Percentiles rank a stretch among this genome's conserved stretches.
Evolutionary conservation across 2,888 invertebrate genomes (phyloP).

Genomic region (Epicampocera succincta): DNA sequence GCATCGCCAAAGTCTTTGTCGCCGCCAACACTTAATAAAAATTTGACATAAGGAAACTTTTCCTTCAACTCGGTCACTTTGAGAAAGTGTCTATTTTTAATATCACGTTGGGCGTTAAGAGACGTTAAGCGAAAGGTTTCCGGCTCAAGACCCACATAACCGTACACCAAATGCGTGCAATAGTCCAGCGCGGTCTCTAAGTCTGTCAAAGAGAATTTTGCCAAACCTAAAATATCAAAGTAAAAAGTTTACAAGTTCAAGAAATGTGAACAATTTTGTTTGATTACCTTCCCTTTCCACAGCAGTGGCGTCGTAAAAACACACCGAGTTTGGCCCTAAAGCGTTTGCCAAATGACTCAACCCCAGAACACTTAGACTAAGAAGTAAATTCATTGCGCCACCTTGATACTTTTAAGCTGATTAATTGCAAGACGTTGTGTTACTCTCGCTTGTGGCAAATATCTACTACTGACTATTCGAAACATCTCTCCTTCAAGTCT

Average conservation of each 20-base stretch:
- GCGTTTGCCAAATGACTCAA: constrained; percentile 47
- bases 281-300: constrained; percentile 54
- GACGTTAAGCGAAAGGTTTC: constrained; percentile 87
- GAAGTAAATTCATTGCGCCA: constrained; percentile 46
- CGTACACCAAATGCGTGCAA: constrained; percentile 91
- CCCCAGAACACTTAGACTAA: constrained; percentile 34
- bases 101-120: constrained; percentile 87
- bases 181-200: constrained; percentile 88
- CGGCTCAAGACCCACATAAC: constrained; percentile 88
- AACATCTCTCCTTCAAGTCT: background rate
- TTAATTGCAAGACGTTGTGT: background rate
- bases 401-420: background rate
- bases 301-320: constrained; percentile 63
- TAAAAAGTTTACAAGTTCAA: no score
- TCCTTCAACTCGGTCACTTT: constrained; percentile 87
- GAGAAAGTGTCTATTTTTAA: constrained; percentile 87
- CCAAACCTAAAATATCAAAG: constrained; percentile 84
- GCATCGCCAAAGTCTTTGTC: constrained; percentile 84
- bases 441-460: constrained; percentile 10
- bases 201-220: constrained; percentile 88
- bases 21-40: constrained; percentile 89
- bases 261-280: no score
- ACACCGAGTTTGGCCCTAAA: constrained; percentile 60
- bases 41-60: constrained; percentile 87
- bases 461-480: constrained; percentile 13